These are phyloP conservation scores for Mugil cephalus DNA, from an alignment of 2,113 vertebrate genomes.

Conservation along the genomic window DNA sequence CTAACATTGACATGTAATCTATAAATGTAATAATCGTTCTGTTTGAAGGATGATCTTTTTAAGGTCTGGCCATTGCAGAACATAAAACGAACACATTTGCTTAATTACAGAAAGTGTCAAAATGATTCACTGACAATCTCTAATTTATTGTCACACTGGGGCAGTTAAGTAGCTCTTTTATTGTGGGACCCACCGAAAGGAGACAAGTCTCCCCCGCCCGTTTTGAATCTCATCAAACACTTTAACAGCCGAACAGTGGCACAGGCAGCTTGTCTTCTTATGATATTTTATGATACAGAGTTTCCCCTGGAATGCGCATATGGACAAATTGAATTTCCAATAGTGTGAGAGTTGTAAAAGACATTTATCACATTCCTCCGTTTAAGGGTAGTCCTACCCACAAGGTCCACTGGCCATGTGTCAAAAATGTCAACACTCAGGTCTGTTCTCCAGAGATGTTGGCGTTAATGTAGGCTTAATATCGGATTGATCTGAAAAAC, in stretches of 20 bases:
- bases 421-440: slow-evolving; percentile 74
- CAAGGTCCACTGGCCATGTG: slow-evolving; percentile 55
- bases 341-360: slow-evolving; percentile 50
- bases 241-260: slow-evolving; percentile 31
- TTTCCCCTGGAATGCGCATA: slow-evolving; percentile 45
- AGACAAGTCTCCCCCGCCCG: background rate
- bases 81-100: background rate
- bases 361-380: slow-evolving; percentile 66
- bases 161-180: background rate
- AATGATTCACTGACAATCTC: slow-evolving; percentile 18
- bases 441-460: slow-evolving; percentile 55
- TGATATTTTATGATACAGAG: slow-evolving; percentile 26
- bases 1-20: slow-evolving; percentile 10
- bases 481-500: slow-evolving; percentile 81
- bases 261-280: slow-evolving; percentile 19
- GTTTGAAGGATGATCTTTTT: slow-evolving; percentile 12
- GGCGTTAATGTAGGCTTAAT: slow-evolving; percentile 75
- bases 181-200: slow-evolving; percentile 21
- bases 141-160: slow-evolving; percentile 10
- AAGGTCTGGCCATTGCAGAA: slow-evolving; percentile 13
- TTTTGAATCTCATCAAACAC: slow-evolving; percentile 4
- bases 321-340: slow-evolving; percentile 28
- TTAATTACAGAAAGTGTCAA: slow-evolving; percentile 27
- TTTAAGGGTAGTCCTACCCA: slow-evolving; percentile 29
- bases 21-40: slow-evolving; percentile 18